Percentiles rank a stretch among this genome's conserved stretches.
Conservation (phyloP, 2,113 vertebrate species). For the Dendropsophus ebraccatus region DNA sequence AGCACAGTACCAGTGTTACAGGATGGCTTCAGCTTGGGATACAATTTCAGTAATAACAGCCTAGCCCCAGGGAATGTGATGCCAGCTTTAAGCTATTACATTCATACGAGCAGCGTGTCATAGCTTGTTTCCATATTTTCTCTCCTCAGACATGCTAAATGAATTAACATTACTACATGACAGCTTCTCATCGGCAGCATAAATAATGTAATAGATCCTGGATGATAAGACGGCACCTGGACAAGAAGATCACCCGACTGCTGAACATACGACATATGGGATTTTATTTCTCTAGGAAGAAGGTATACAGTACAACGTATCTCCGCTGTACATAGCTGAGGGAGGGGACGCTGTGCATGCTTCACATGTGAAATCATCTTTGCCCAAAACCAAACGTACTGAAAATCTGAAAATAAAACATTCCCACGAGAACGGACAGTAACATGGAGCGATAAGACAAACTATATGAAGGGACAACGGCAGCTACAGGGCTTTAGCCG, state of each 20-base stretch:
- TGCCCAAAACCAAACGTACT: background rate
- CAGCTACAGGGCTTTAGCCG: background rate
- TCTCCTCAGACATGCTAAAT: background rate
- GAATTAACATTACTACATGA: background rate
- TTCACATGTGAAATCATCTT: background rate
- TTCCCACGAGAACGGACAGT: background rate
- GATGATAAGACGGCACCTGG: background rate
- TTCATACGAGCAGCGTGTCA: background rate
- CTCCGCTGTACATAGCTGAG: background rate
- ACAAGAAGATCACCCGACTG: background rate
- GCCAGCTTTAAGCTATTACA: background rate
- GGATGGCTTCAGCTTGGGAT: no score
- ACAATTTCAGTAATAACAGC: background rate
- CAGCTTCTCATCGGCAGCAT: background rate
- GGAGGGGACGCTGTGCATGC: background rate
- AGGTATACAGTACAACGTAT: no score
- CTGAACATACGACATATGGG: background rate
- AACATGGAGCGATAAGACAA: no score
- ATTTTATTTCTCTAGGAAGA: no score
- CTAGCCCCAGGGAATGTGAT: background rate
- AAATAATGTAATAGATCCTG: background rate
- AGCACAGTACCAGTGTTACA: no score
- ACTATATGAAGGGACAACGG: background rate
- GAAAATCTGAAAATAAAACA: background rate
- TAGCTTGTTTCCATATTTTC: background rate